phyloP scores from a whole-genome alignment of 2,888 invertebrate species.

The Sinodicranocentrus sp. region DNA sequence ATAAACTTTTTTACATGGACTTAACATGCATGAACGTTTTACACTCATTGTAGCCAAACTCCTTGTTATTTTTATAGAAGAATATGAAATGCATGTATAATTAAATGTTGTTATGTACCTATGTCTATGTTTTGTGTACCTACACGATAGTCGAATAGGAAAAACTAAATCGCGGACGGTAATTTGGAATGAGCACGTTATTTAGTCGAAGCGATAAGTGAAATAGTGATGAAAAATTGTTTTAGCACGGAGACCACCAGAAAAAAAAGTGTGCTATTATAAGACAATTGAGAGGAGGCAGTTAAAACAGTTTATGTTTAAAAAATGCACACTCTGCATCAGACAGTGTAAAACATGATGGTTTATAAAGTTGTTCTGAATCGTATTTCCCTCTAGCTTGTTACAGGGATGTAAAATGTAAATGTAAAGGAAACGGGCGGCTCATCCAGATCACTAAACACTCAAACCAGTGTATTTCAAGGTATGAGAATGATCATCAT shows the following conservation, averaged over 20 bases:
- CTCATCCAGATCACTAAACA: conserved; percentile 26
- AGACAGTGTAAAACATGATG: too few species aligned
- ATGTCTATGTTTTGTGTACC: neutral
- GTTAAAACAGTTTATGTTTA: too few species aligned
- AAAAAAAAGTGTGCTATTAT: too few species aligned
- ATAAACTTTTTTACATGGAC: conserved; percentile 59
- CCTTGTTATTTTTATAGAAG: conserved; percentile 53
- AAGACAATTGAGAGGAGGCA: too few species aligned
- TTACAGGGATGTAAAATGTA: neutral
- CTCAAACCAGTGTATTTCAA: neutral
- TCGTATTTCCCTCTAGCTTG: too few species aligned
- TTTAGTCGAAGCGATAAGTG: conserved; percentile 12
- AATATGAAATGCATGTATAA: conserved; percentile 59
- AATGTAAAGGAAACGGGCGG: neutral
- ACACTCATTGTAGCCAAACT: conserved; percentile 46
- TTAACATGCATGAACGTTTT: conserved; percentile 58
- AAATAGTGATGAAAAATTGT: conserved; percentile 63
- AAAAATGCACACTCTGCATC: too few species aligned
- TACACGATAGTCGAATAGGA: too few species aligned
- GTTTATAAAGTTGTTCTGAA: too few species aligned
- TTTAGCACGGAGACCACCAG: conserved; percentile 48
- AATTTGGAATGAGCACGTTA: conserved; percentile 48
- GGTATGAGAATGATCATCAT: neutral
- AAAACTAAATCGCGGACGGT: neutral
- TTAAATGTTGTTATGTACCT: conserved; percentile 33